These are phyloP conservation scores for Brachionus rubens DNA, from an alignment of 1,140 invertebrate species.

Conservation along the genomic window DNA sequence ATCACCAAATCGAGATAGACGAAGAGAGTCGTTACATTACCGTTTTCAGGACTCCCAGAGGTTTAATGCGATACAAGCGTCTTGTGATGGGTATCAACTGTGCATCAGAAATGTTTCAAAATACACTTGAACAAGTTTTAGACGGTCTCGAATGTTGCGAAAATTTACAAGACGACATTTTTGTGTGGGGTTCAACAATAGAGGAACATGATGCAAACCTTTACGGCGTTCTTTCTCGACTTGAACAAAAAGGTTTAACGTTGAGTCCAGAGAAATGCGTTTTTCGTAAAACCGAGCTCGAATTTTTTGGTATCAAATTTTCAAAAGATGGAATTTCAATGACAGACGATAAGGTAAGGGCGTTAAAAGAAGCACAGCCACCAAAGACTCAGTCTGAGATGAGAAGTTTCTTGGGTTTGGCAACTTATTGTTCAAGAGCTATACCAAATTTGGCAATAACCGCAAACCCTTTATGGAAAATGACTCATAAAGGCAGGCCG, in stretches of 20 bases:
- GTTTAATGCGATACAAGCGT: too few relatives aligned
- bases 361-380: neutral
- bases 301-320: neutral
- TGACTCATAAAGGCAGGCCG: too few relatives aligned
- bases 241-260: neutral
- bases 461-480: neutral
- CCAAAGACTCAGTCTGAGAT: neutral
- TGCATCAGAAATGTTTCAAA: too few relatives aligned
- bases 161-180: constrained; percentile 4
- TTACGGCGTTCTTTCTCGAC: neutral
- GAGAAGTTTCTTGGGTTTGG: neutral
- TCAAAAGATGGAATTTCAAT: neutral
- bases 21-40: too few relatives aligned
- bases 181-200: neutral
- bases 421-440: neutral
- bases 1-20: too few relatives aligned
- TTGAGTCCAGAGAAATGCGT: neutral
- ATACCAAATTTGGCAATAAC: neutral
- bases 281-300: neutral
- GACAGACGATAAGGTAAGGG: neutral
- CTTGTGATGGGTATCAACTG: too few relatives aligned
- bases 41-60: too few relatives aligned
- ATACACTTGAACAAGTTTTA: too few relatives aligned
- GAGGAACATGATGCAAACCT: neutral
- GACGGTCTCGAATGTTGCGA: too few relatives aligned